Conservation (phyloP, 2,113 vertebrate genomes). For the Nyctereutes procyonoides region DNA sequence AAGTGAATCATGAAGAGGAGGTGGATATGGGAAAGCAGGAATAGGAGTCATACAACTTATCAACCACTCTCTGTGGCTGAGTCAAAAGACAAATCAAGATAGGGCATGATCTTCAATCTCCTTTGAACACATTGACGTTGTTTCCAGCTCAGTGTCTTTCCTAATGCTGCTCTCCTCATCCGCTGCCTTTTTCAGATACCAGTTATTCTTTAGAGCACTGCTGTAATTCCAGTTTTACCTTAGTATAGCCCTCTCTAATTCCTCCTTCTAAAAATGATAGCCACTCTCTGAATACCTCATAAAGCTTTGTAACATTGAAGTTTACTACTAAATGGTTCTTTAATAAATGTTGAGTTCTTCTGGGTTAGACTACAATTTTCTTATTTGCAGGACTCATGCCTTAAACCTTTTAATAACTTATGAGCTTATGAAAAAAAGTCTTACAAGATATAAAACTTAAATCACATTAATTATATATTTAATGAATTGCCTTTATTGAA, state of each 20-base stretch:
- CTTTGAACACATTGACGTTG: background rate
- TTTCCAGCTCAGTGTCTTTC: background rate
- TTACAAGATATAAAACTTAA: background rate
- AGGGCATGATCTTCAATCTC: background rate
- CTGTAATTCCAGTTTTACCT: background rate
- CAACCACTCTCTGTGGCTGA: background rate
- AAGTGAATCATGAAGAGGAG: background rate
- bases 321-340: background rate
- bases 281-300: background rate
- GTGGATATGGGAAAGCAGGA: background rate
- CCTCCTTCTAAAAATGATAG: background rate
- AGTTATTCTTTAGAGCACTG: background rate
- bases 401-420: constrained; percentile 18
- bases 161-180: background rate
- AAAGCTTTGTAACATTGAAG: background rate
- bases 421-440: background rate
- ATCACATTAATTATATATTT: background rate
- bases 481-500: background rate
- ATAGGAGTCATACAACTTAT: background rate
- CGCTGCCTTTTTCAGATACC: background rate
- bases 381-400: background rate
- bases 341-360: background rate
- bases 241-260: background rate
- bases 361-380: background rate
- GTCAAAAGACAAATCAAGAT: background rate